Evolutionary conservation across 1,140 invertebrate species (phyloP).

Genomic region (Phortica variegata): DNA sequence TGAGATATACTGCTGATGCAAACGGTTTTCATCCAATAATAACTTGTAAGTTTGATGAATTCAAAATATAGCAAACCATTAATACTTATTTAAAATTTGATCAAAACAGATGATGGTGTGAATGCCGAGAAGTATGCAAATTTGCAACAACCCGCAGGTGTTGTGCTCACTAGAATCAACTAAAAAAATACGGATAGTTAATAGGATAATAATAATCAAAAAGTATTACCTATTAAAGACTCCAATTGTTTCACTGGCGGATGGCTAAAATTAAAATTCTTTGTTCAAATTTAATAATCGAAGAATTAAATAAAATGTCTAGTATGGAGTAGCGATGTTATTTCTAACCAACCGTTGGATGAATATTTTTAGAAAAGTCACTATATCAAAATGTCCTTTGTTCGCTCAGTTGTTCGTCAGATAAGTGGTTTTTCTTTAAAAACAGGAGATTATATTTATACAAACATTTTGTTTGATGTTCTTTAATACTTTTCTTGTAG

Average conservation of each 20-base stretch:
- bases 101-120: conserved; percentile 35
- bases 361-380: neutral
- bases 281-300: conserved; percentile 12
- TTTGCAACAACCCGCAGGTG: conserved; percentile 34
- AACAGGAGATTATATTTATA: neutral
- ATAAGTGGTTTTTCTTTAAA: neutral
- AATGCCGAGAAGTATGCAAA: conserved; percentile 38
- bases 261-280: conserved; percentile 17
- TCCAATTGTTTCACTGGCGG: too few species aligned
- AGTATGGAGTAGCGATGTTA: too few species aligned
- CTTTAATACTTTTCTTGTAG: neutral
- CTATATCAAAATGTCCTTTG: neutral
- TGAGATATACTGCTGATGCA: conserved; percentile 46
- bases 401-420: neutral
- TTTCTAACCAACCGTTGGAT: too few species aligned
- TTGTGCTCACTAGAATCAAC: conserved; percentile 35
- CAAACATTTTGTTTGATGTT: neutral
- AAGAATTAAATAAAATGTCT: neutral
- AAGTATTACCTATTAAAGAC: conserved; percentile 5
- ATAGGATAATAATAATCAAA: neutral
- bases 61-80: neutral
- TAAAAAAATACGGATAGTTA: conserved; percentile 8
- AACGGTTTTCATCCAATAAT: conserved; percentile 46
- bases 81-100: neutral
- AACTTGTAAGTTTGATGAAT: conserved; percentile 31